Evolutionary conservation across 2,113 vertebrate genomes (phyloP), one percentile per base, ranked within the genome.

Genomic region (Seriola aureovittata): DNA sequence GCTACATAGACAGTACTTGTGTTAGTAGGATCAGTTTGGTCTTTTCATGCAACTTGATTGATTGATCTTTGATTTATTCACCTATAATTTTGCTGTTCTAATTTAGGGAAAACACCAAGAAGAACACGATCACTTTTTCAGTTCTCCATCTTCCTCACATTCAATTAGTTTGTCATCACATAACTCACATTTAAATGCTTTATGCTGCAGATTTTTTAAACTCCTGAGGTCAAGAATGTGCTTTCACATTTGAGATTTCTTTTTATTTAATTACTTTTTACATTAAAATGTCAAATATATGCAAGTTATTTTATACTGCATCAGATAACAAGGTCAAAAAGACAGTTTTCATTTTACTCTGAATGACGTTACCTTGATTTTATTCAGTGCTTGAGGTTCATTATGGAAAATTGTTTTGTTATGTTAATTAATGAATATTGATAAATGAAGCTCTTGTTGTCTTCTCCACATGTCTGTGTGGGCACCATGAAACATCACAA

Each of bases 101-200:
- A 29, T 29, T 29, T 29, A 29, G 29, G 29, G 29, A 29, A 29
- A 29, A 29, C 29, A 29, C 29, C 29, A 4, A 9, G 19, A 36
- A 21, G 8, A 40, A 19, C 8, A 21, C 1, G 42, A 10, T 8
- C 38, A 42, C 38, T 13, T 57, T 29, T 57, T 25, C n/a, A 10
- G 29, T 34, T 52, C 38, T 62, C 59, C 74, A 54, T 25, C 65
- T 42, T 32, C 21, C 11, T 75, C 57, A 29, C 29, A 29, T 44
- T 75, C 58, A 55, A 23, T 77, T 52, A 32, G 29, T 19, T 66
- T 63, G 25, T 14, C 62, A 32, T 77, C 75, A 66, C 75, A 70
- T n/a, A 8, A 65, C 55, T 78, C 76, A 48, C 17, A 19, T 57
- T 48, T 23, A 16, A 12, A 6, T 12, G 1, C 0, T 4, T 4